A percentile compares a stretch with the other conserved stretches of the same genome.
Evolutionary conservation across 2,113 vertebrate genomes (phyloP).

Genomic region (Spea bombifrons): DNA sequence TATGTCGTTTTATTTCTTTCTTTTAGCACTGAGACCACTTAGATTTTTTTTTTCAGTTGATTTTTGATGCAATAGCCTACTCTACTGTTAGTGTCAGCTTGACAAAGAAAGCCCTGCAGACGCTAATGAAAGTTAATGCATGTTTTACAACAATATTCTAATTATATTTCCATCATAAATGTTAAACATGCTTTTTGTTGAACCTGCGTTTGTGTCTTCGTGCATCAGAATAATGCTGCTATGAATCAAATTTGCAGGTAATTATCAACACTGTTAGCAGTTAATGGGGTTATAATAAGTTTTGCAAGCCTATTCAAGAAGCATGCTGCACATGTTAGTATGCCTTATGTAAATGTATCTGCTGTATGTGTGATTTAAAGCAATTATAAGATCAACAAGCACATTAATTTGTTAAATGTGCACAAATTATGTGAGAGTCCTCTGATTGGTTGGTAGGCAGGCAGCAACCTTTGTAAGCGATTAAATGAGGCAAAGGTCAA

Average conservation of each 20-base stretch:
- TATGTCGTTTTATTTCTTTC: too few species aligned
- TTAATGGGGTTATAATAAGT: background rate
- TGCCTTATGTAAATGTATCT: background rate
- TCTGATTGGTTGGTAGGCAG: too few species aligned
- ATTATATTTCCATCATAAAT: conserved; percentile 12
- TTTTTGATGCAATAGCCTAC: too few species aligned
- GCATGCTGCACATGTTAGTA: too few species aligned
- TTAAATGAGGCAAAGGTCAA: too few species aligned
- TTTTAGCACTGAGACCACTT: too few species aligned
- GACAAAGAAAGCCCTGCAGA: background rate
- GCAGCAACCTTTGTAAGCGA: too few species aligned
- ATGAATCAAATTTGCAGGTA: background rate
- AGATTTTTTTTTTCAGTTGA: too few species aligned
- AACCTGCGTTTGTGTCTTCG: background rate
- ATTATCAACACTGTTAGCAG: background rate
- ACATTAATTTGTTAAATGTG: too few species aligned
- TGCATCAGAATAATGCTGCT: background rate
- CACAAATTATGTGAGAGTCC: too few species aligned
- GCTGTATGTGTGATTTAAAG: background rate
- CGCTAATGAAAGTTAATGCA: background rate
- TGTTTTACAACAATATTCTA: background rate
- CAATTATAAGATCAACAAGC: background rate
- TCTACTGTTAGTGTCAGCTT: background rate
- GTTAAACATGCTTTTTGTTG: background rate
- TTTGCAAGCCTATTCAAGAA: too few species aligned